Percentiles rank a stretch among this genome's conserved stretches.
These are phyloP conservation scores for Dicerorhinus sumatrensis DNA, from an alignment of 2,113 vertebrate species.

Conservation along the genomic window DNA sequence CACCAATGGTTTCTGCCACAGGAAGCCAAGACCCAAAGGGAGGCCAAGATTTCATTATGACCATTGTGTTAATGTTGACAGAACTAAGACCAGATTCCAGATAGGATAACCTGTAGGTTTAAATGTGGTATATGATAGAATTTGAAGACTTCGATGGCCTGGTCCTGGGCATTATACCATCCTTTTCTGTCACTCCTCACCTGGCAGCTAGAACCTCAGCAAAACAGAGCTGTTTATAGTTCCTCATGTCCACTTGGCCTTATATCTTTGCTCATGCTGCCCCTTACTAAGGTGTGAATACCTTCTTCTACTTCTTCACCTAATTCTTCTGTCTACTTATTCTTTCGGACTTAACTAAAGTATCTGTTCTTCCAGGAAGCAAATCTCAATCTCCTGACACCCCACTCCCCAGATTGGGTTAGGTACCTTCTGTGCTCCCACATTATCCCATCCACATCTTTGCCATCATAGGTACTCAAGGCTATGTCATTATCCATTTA, in stretches of 20 bases:
- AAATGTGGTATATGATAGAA: not conserved
- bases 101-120: not conserved
- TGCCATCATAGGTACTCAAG: not conserved
- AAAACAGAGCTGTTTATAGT: not conserved
- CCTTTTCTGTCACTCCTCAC: not conserved
- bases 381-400: not conserved
- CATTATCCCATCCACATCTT: too few relatives aligned
- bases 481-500: not conserved
- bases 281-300: not conserved
- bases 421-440: not conserved
- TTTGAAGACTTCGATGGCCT: not conserved
- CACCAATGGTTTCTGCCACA: not conserved
- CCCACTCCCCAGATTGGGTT: not conserved
- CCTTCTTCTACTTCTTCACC: not conserved
- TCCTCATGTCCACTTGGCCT: not conserved
- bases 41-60: not conserved
- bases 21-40: not conserved
- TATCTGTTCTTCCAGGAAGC: not conserved
- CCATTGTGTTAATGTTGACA: not conserved
- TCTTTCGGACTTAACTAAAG: constrained; percentile 16
- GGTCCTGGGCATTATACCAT: not conserved
- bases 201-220: not conserved
- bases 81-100: not conserved
- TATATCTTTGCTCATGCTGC: not conserved
- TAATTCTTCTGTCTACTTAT: not conserved